Evolutionary conservation across 2,797 vertebrate species (phyloP), one percentile per base, ranked within the genome.

Genomic region (Sparidentex hasta): DNA sequence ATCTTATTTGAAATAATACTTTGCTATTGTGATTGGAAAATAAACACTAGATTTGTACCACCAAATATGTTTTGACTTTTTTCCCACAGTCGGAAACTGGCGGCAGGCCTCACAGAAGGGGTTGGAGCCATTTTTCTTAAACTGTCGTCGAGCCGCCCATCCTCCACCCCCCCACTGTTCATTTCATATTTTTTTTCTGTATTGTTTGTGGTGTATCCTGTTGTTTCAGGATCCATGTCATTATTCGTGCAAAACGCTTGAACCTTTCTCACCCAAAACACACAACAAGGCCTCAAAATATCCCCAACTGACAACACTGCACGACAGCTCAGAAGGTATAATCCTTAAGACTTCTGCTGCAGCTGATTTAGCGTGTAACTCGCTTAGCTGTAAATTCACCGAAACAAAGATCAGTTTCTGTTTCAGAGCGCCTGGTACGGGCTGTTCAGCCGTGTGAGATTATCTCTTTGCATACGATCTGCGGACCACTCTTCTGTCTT

Each of bases 51-150:
- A 65, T 68, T 71, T 74, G 38, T 58, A 64, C 46, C 68, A 65
- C 29, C 44, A 56, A 76, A 81, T 75, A 54, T 59, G 43, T 67
- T 81, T 51, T 56, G 74, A 64, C 73, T 73, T 77, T 67, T 77
- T 74, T 82, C 71, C 75, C 71, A 76, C 76, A 72, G 68, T 65
- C 74, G 78, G 74, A 78, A 86, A 81, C 81, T 84, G 81, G 81
- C 76, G 65, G 65, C 9, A n/a, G 56, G 68, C 68, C 63, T 75
- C n/a, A 33, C 41, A 70, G 11, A 80, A 64, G 20, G 72, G 50
- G 54, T 80, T 17, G 17, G 66, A 84, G 68, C 8, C 44, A 47
- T 74, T 82, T 80, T 71, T 61, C 69, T 25, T 62, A 66, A 29
- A 20, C 72, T 43, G 72, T 66, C 56, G 11, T 47, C 5, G 27